Conservation (phyloP, 2,888 invertebrate species). For the Tetragnatha montana region DNA sequence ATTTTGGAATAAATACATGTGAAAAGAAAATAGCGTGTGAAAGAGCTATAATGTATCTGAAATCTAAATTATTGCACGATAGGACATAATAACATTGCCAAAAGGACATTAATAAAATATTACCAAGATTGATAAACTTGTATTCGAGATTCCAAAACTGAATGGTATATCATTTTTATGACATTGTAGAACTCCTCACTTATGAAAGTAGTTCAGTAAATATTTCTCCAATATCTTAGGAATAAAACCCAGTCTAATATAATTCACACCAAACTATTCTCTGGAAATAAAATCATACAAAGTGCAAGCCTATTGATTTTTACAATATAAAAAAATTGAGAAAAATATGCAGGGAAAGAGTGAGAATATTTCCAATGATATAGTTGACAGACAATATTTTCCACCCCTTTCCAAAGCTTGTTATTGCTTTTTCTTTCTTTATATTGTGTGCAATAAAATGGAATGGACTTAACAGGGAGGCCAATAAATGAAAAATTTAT, state of each 20-base stretch:
- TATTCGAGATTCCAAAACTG: neutral
- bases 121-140: neutral
- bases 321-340: neutral
- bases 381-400: neutral
- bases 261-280: neutral
- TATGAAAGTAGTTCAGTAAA: neutral
- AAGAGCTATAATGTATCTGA: no score
- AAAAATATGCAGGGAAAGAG: neutral
- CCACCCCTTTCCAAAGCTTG: neutral
- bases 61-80: no score
- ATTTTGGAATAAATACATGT: no score
- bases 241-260: neutral
- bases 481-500: no score
- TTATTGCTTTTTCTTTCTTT: neutral
- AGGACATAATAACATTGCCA: neutral
- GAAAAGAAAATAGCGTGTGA: no score
- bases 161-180: neutral
- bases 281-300: neutral
- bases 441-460: neutral
- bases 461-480: neutral
- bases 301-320: neutral
- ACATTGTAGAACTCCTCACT: neutral
- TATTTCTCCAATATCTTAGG: neutral
- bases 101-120: neutral
- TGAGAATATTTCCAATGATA: neutral